Percentiles rank a stretch among this genome's conserved stretches.
Conservation (phyloP, 1,140 invertebrate genomes). For the Apis dorsata region DNA sequence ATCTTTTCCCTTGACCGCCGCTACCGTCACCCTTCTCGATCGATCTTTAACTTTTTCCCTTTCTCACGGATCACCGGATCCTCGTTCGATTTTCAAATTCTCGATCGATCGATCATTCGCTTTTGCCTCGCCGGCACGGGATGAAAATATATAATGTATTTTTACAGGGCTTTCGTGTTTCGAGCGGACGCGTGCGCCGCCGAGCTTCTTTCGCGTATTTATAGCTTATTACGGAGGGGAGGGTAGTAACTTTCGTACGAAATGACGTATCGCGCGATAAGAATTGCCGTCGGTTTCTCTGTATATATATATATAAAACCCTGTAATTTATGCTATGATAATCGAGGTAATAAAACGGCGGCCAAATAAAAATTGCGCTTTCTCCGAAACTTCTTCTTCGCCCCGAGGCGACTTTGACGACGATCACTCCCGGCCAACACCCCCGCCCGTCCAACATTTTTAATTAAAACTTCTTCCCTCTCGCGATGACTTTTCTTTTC, state of each 20-base stretch:
- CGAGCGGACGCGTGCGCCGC: no score
- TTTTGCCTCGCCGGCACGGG: not conserved
- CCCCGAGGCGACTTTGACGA: not conserved
- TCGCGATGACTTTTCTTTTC: not conserved
- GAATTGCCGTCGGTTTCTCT: not conserved
- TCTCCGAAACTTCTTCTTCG: not conserved
- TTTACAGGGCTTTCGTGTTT: no score
- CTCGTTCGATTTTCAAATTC: not conserved
- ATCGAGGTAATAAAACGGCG: constrained; percentile 21
- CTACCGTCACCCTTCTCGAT: constrained; percentile 5
- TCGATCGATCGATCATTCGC: constrained; percentile 16
- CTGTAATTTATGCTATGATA: constrained; percentile 29
- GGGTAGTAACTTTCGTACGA: not conserved
- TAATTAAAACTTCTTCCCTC: constrained; percentile 16
- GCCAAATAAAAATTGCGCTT: constrained; percentile 14
- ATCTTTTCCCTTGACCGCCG: constrained; percentile 9
- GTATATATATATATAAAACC: not conserved
- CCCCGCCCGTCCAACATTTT: not conserved
- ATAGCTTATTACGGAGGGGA: not conserved
- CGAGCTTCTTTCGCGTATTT: constrained; percentile 1
- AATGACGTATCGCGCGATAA: constrained; percentile 23
- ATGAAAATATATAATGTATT: not conserved
- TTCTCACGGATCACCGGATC: not conserved
- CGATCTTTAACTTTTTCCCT: constrained; percentile 16
- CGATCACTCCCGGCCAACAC: not conserved